phyloP scores from a whole-genome alignment of 2,888 invertebrate species.

The Flexamia atlantica region DNA sequence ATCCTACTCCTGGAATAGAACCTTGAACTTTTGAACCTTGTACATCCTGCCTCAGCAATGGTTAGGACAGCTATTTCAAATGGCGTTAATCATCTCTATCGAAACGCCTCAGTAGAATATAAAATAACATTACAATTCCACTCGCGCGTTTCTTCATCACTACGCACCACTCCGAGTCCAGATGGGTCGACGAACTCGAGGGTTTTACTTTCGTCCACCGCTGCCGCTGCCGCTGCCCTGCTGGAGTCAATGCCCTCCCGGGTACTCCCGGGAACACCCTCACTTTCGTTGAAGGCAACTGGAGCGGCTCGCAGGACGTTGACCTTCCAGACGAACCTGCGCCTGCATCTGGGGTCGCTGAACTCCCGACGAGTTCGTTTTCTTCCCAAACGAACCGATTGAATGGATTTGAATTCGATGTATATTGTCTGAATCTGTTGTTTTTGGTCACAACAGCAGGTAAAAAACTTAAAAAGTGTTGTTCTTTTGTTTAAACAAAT shows the following conservation, averaged over 20 bases:
- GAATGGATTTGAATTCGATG: not conserved
- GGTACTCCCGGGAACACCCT: not conserved
- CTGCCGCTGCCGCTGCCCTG: not conserved
- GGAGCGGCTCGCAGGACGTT: not conserved
- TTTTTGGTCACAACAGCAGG: too few species aligned
- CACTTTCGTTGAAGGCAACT: not conserved
- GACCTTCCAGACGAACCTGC: not conserved
- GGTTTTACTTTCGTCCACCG: not conserved
- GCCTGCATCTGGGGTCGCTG: not conserved
- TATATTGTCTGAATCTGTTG: too few species aligned
- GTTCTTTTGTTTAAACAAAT: too few species aligned
- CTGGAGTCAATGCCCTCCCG: not conserved
- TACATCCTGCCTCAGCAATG: too few species aligned
- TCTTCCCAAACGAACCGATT: not conserved
- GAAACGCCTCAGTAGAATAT: too few species aligned
- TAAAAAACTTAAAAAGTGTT: too few species aligned
- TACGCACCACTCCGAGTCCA: not conserved
- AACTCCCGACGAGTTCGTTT: not conserved
- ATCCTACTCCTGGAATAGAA: too few species aligned
- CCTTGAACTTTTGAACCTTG: too few species aligned
- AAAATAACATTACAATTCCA: too few species aligned
- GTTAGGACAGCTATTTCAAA: too few species aligned
- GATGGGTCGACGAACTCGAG: not conserved
- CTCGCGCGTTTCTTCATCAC: too few species aligned
- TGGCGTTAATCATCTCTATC: too few species aligned